These are phyloP conservation scores for Drosophila borealis DNA, from an alignment of 2,888 invertebrate species.

Conservation along the genomic window DNA sequence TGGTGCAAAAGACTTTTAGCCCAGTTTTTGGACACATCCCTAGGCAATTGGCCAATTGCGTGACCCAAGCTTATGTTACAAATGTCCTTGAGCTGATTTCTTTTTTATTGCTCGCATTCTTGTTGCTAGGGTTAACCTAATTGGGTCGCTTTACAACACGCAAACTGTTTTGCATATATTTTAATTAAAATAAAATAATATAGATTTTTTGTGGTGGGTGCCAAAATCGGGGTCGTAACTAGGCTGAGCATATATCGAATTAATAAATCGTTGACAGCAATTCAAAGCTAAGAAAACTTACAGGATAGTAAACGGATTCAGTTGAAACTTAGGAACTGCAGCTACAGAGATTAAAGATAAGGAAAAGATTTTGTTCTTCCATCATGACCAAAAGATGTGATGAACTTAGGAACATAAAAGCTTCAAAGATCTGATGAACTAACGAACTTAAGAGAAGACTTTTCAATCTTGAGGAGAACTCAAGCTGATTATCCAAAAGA, in stretches of 20 bases:
- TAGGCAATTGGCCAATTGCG: constrained; percentile 1
- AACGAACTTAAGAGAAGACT: too few species aligned
- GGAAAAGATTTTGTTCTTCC: too few species aligned
- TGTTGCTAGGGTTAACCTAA: constrained; percentile 35
- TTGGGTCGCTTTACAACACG: constrained; percentile 37
- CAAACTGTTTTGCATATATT: constrained; percentile 40
- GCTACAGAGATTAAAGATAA: too few species aligned
- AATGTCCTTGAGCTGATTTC: constrained; percentile 24
- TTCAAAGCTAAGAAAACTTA: neutral
- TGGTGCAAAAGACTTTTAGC: neutral
- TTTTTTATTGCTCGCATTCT: constrained; percentile 1
- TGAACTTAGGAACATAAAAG: too few species aligned
- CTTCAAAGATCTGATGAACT: too few species aligned
- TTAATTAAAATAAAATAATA: constrained; percentile 47
- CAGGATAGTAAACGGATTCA: constrained; percentile 14
- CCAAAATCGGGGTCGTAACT: constrained; percentile 33
- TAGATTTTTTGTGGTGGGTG: constrained; percentile 30
- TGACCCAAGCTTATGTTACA: constrained; percentile 19
- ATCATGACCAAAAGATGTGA: too few species aligned
- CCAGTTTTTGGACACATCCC: too few species aligned
- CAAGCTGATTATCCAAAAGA: too few species aligned
- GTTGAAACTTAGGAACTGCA: neutral
- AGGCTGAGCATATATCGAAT: constrained; percentile 33
- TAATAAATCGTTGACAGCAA: neutral
- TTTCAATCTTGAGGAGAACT: too few species aligned